Evolutionary conservation across 2,797 vertebrate genomes (phyloP).

Genomic region (Steatocranus sp.): DNA sequence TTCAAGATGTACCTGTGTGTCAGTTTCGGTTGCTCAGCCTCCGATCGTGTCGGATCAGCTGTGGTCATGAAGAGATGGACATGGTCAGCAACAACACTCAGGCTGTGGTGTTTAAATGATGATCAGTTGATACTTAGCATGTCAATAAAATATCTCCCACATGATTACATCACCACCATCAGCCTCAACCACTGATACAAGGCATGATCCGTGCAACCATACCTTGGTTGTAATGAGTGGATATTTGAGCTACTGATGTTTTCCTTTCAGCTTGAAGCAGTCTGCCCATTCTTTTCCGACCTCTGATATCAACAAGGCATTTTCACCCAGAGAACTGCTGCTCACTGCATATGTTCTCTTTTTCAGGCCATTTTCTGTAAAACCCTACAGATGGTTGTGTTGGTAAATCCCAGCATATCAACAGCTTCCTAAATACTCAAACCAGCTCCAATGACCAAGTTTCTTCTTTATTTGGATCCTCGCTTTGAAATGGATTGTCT

Average conservation of each 20-base stretch:
- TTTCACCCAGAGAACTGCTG: not conserved
- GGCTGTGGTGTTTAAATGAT: not conserved
- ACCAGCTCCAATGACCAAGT: not conserved
- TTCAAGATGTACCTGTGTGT: not conserved
- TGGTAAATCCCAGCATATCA: not conserved
- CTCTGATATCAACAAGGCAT: not conserved
- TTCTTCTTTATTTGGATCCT: not conserved
- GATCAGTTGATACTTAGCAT: not conserved
- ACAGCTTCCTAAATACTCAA: not conserved
- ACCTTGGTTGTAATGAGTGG: not conserved
- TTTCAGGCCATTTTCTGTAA: not conserved
- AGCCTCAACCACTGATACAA: not conserved
- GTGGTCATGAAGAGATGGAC: not conserved
- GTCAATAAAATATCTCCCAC: not conserved
- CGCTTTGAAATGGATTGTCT: rapidly evolving
- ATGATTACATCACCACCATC: not conserved
- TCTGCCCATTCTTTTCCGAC: not conserved
- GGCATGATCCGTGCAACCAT: not conserved
- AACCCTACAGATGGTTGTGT: not conserved
- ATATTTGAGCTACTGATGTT: not conserved
- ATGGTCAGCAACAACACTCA: not conserved
- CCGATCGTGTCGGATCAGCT: not conserved
- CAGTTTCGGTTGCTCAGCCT: not conserved
- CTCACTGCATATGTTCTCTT: not conserved
- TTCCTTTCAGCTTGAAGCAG: not conserved